Base-by-base conservation (phyloP, 2,888 invertebrate species). In the Stenodera caucasica region DNA sequence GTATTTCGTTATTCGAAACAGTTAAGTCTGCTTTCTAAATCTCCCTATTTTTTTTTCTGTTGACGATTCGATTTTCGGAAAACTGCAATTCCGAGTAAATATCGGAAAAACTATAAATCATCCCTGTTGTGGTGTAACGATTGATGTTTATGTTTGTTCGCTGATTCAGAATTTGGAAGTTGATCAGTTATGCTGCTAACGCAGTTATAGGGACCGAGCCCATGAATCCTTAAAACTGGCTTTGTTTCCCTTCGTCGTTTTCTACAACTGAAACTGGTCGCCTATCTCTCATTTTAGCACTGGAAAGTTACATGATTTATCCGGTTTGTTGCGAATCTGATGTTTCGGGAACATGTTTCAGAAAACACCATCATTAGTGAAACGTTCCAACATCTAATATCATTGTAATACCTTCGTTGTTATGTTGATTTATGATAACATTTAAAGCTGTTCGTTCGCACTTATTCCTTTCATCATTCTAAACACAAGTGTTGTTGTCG, bases 381-480 rank as follows among this genome's bases (percentile, higher is more conserved):
- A 35, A 53, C 60, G 57, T 53, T 56, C 56, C 57, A 49, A 45
- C n/a, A 53, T 64, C 63, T 66, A 64, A 66, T 67, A 67, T 65
- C 60, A 49, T 51, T 53, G 62, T 66, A 61, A 61, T 64, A 60
- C 61, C 51, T 53, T 33, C 53, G 58, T 63, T 61, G 51, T 60
- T 26, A 26, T 64, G 64, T 67, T 70, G 70, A 70, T 70, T 68
- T 65, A 69, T 63, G 65, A 58, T 54, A 55, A 55, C 40, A 8
- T 7, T 40, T 18, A 40, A 40, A 26, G 11, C 18, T 8, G 7
- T 11, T 11, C 18, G 18, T 40, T 40, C 11, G 0, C 18, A 40
- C 18, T 40, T 7, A 5, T 18, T 9, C 18, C 8, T 18, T 40
- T 9, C 1, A 7, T 9, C 8, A 18, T 40, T 40, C 11, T 8